phyloP scores from a whole-genome alignment of 2,113 vertebrate species.

The Taurulus bubalis region DNA sequence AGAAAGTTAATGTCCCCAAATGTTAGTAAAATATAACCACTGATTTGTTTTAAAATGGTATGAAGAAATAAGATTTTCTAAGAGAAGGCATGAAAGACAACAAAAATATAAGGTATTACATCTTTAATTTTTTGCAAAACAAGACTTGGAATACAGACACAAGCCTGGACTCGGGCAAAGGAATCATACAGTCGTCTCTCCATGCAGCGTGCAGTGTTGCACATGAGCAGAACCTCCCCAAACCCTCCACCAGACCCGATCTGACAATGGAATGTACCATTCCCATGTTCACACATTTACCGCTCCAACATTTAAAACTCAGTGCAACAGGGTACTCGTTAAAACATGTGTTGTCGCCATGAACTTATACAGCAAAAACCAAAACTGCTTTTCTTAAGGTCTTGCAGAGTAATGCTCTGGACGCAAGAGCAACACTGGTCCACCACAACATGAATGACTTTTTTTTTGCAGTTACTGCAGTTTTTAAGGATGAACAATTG shows the following conservation, averaged over 20 bases:
- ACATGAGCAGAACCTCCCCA: conserved; percentile 66
- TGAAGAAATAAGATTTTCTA: not conserved
- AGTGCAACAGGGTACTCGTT: conserved; percentile 81
- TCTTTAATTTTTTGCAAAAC: conserved; percentile 84
- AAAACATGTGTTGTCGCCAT: conserved; percentile 72
- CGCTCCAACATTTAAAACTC: conserved; percentile 75
- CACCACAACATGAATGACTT: conserved; percentile 77
- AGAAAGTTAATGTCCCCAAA: not conserved
- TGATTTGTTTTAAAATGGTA: too few relatives aligned
- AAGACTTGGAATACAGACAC: conserved; percentile 82
- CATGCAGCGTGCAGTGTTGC: conserved; percentile 78
- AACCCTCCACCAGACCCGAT: conserved; percentile 45
- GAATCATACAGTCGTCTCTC: conserved; percentile 77
- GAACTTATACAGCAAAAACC: conserved; percentile 66
- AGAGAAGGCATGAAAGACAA: not conserved
- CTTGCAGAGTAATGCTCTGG: conserved; percentile 67
- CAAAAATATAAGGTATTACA: conserved; percentile 62
- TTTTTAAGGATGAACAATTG: conserved; percentile 74
- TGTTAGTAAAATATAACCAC: not conserved
- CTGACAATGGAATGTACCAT: conserved; percentile 77
- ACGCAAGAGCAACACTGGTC: conserved; percentile 71
- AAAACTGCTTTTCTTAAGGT: conserved; percentile 66
- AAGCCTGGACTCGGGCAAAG: conserved; percentile 82
- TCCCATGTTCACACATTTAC: conserved; percentile 65
- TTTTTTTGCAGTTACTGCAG: conserved; percentile 73